These are phyloP conservation scores for Sipunculus nudus DNA, from an alignment of 2,888 invertebrate genomes.

Conservation along the genomic window DNA sequence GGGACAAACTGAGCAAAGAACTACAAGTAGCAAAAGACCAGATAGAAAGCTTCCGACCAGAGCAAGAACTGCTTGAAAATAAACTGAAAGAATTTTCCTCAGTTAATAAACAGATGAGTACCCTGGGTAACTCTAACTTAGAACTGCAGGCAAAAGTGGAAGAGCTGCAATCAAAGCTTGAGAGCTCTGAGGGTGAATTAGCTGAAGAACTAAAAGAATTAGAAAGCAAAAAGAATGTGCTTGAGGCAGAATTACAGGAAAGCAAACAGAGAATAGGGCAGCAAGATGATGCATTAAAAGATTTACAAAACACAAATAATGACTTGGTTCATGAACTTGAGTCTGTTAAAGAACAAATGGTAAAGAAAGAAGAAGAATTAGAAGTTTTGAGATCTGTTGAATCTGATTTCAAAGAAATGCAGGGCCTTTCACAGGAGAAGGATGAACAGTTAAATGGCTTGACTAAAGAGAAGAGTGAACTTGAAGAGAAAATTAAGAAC, in stretches of 20 bases:
- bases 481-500: no score
- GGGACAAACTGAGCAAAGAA: conserved; percentile 7
- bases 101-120: no score
- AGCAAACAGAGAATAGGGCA: no score
- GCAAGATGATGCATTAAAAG: not conserved
- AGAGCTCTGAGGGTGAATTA: conserved; percentile 9
- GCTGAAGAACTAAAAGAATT: conserved; percentile 9
- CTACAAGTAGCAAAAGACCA: conserved; percentile 16
- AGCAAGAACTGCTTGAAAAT: conserved; percentile 28
- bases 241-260: no score
- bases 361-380: not conserved
- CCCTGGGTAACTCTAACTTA: no score
- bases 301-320: not conserved
- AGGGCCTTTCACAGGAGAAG: no score
- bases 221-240: not conserved
- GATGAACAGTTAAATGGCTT: no score
- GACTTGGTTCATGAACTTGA: not conserved
- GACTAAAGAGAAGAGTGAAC: no score
- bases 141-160: conserved; percentile 9
- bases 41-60: conserved; percentile 33
- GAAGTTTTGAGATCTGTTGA: not conserved
- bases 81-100: conserved; percentile 27
- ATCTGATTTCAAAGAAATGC: no score
- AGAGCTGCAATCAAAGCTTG: conserved; percentile 7
- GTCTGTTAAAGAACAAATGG: not conserved